A percentile compares a stretch with the other conserved stretches of the same genome.
Evolutionary conservation across 2,113 vertebrate genomes (phyloP).

Genomic region (Eulemur macaco): DNA sequence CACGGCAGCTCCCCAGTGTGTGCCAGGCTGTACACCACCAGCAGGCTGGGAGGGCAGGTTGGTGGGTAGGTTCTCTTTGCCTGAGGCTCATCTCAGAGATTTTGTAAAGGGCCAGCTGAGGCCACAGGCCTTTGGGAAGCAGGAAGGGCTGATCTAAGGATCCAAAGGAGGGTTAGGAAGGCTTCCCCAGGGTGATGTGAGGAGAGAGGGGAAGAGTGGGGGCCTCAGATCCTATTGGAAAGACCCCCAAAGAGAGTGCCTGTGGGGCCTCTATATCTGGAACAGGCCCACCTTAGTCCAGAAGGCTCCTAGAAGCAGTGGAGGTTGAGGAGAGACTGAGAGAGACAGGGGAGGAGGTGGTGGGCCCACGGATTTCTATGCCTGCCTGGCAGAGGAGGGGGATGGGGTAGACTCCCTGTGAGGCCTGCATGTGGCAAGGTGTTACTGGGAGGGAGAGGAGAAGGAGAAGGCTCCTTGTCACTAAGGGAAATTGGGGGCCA

Average conservation of each 20-base stretch:
- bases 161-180: background rate
- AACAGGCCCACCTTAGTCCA: background rate
- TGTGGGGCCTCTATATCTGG: background rate
- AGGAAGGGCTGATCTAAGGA: background rate
- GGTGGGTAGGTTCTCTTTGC: background rate
- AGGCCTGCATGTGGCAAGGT: background rate
- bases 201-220: background rate
- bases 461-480: conserved; percentile 36
- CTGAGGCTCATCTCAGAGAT: background rate
- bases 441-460: background rate
- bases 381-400: background rate
- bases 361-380: background rate
- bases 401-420: background rate
- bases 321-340: background rate
- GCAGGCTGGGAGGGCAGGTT: background rate
- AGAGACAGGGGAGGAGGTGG: background rate
- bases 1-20: background rate
- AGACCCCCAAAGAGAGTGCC: background rate
- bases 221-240: background rate
- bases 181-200: background rate
- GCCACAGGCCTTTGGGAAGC: background rate
- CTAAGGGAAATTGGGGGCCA: conserved; percentile 20
- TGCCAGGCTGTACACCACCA: no score
- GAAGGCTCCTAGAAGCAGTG: background rate
- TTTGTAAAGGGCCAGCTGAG: background rate